These are phyloP conservation scores for Stegodyphus mimosarum DNA, from an alignment of 1,140 invertebrate genomes.

Conservation along the genomic window DNA sequence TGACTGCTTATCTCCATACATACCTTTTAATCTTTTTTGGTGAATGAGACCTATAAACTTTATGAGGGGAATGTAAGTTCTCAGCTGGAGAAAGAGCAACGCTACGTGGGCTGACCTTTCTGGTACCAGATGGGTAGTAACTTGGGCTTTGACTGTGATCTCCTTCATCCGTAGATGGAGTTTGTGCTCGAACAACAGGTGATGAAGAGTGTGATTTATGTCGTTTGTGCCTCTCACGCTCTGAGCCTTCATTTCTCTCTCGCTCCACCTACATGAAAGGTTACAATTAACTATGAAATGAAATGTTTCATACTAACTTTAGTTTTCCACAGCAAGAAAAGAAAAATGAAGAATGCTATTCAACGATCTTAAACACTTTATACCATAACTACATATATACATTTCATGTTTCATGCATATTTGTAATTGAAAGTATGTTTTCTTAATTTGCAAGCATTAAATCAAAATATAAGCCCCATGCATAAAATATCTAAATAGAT, in stretches of 20 bases:
- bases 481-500: too few relatives aligned
- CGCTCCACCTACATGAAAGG: background rate
- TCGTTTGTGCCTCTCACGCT: constrained; percentile 38
- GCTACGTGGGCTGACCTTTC: constrained; percentile 53
- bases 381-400: too few relatives aligned
- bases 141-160: constrained; percentile 32
- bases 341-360: too few relatives aligned
- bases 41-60: constrained; percentile 54
- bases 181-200: constrained; percentile 1
- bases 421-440: too few relatives aligned
- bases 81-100: constrained; percentile 30
- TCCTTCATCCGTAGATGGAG: constrained; percentile 35
- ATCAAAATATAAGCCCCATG: too few relatives aligned
- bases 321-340: too few relatives aligned
- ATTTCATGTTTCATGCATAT: too few relatives aligned
- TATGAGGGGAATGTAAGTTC: constrained; percentile 45
- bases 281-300: too few relatives aligned
- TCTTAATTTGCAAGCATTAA: too few relatives aligned
- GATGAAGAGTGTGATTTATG: constrained; percentile 47
- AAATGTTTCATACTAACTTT: too few relatives aligned
- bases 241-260: constrained; percentile 18
- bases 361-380: too few relatives aligned
- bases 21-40: constrained; percentile 50
- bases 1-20: background rate
- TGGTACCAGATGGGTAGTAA: constrained; percentile 4